Percentiles rank a stretch among this genome's conserved stretches.
Conservation (phyloP, 2,888 invertebrate species). For the Cantharis lateralis region DNA sequence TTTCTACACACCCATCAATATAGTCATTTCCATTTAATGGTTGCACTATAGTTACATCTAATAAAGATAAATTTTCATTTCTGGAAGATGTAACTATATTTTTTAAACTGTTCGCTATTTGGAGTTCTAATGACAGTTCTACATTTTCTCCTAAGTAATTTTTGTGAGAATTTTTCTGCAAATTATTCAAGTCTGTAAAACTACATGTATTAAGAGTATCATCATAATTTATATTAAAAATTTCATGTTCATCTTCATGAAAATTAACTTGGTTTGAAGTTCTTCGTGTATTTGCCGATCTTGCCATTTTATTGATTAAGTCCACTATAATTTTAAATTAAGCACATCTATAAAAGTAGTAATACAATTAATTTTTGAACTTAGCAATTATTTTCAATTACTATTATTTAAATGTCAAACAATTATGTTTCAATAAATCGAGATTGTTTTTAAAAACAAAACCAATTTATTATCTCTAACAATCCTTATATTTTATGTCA, state of each 20-base stretch:
- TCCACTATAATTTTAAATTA: neutral
- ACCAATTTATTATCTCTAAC: neutral
- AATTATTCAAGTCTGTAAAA: neutral
- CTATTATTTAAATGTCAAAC: slow-evolving; percentile 5
- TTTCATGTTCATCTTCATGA: slow-evolving; percentile 16
- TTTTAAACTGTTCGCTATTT: slow-evolving; percentile 48
- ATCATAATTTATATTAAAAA: slow-evolving; percentile 17
- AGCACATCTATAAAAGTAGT: neutral
- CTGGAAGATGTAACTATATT: slow-evolving; percentile 44
- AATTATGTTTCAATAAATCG: neutral
- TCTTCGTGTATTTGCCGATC: neutral
- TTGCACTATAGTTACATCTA: slow-evolving; percentile 52
- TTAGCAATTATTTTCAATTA: neutral
- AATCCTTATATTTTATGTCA: slow-evolving; percentile 16
- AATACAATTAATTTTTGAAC: neutral
- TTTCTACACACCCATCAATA: neutral
- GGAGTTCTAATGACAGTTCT: slow-evolving; percentile 49
- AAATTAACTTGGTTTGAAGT: neutral
- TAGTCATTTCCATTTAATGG: slow-evolving; percentile 30
- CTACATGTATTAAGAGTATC: neutral
- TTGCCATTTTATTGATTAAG: neutral
- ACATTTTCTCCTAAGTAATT: slow-evolving; percentile 26
- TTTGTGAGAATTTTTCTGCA: neutral
- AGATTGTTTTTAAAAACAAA: neutral
- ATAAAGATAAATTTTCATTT: slow-evolving; percentile 41